Evolutionary conservation across 2,113 vertebrate genomes (phyloP), one percentile per base, ranked within the genome.

Genomic region (Chloroceryle aenea): DNA sequence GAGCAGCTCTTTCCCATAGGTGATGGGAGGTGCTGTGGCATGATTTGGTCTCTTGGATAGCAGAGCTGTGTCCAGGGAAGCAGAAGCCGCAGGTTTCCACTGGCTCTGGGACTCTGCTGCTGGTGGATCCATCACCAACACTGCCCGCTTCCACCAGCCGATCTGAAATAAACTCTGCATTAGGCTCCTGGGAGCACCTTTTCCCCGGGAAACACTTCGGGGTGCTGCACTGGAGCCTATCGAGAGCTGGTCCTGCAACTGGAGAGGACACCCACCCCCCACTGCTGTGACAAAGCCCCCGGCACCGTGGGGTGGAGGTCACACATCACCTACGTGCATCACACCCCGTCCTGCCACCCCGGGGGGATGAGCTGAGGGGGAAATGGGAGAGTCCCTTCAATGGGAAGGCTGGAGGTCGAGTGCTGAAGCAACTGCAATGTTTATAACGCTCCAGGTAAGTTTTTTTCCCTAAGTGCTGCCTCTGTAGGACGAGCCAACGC

Each of bases 81-180:
- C 99, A 99, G 94, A 99, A 98, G 77, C 98, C 96, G 21, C 99
- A 99, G 3, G 99, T 99, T 96, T 99, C 99, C 22, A 98, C 98
- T 0, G 98, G 99, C 36, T 95, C 98, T 1, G 98, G 97, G 4
- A 76, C 72, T 42, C 82, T 96, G 90, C 91, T 78, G 43, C 78
- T n/a, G 0, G 85, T 59, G 48, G 86, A 95, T 40, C 83, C 80
- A 0, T 88, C 94, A 11, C 16, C 78, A 3, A 77, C 52, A 2
- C 94, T 94, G 27, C 87, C 96, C 0, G 81, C 95, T 77, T 98
- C 97, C 82, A 95, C 87, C 52, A 95, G 66, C 7, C 26, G 85
- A 74, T 97, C 99, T 99, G 98, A 55, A 76, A 68, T 2, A 30
- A 62, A 88, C 8, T 1, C 0, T 3, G 19, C 0, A 0, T 95